A percentile compares a stretch with the other conserved stretches of the same genome.
These are phyloP conservation scores for Masnerella sp. DNA, from an alignment of 2,888 invertebrate species.

Conservation along the genomic window DNA sequence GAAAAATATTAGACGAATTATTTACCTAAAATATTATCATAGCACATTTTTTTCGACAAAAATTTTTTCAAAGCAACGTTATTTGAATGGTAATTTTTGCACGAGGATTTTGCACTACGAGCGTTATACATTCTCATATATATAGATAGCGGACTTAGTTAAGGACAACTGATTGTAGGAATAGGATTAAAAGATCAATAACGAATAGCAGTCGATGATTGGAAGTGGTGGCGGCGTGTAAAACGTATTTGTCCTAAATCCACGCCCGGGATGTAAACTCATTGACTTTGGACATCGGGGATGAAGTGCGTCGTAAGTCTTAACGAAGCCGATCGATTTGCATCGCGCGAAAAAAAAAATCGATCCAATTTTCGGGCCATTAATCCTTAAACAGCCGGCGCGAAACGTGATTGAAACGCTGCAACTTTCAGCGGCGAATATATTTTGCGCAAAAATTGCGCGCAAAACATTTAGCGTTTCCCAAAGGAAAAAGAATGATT, in stretches of 20 bases:
- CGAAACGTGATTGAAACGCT: slow-evolving; percentile 27
- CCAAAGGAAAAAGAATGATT: slow-evolving; percentile 43
- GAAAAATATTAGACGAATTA: too few species aligned
- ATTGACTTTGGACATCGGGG: slow-evolving; percentile 14
- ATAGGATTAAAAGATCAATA: slow-evolving; percentile 72
- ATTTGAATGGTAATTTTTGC: too few species aligned
- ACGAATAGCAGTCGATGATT: slow-evolving; percentile 72
- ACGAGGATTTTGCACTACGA: too few species aligned
- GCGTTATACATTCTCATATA: too few species aligned
- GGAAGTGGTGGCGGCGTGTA: slow-evolving; percentile 70
- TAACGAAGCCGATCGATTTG: neutral
- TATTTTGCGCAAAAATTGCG: slow-evolving; percentile 15
- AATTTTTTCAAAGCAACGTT: too few species aligned
- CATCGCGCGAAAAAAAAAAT: too few species aligned
- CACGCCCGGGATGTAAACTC: slow-evolving; percentile 13
- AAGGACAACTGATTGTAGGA: slow-evolving; percentile 63
- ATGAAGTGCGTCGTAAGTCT: slow-evolving; percentile 5
- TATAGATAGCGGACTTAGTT: slow-evolving; percentile 64
- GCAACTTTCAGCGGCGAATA: slow-evolving; percentile 11
- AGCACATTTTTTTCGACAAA: too few species aligned
- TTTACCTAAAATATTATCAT: too few species aligned
- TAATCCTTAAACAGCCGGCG: slow-evolving; percentile 19
- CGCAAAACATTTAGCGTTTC: slow-evolving; percentile 39
- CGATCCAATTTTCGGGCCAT: slow-evolving; percentile 12
- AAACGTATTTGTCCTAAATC: slow-evolving; percentile 38